Base-by-base conservation (phyloP, 2,888 invertebrate species). In the Xylota sylvarum region DNA sequence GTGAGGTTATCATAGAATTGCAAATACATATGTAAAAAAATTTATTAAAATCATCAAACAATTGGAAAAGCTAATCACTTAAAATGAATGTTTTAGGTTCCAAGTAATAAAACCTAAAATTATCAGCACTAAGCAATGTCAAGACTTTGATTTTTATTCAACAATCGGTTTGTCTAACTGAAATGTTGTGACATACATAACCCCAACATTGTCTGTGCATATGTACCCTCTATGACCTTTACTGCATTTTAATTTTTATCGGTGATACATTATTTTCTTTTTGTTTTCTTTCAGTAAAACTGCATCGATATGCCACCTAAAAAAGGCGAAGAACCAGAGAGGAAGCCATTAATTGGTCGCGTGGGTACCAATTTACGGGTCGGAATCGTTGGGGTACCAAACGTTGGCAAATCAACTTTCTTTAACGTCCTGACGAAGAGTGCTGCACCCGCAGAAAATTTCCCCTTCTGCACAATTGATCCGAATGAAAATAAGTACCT, bases 401-500 rank as follows among this genome's bases (percentile, higher is more conserved):
- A 99, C 94, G 99, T 99, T 86, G 99, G 99, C 85, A 99, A 99
- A 93, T 99, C 99, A 7, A 99, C 99, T 65, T 99, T 99, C 94
- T 99, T 99, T 94, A 99, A 99, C 93, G 98, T 99, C 27, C 93
- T 99, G 88, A 99, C 99, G 35, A 98, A 99, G 93, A 98, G 98
- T 92, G 96, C 97, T 90, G 99, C 98, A 5, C 96, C 98, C 73
- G 99, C 99, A 67, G 99, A 99, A 92, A 99, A 99, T 93, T 99
- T 99, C 92, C 99, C 99, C 0, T 99, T 99, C 94, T 99, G 99
- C 94, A 99, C 99, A 93, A 99, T 99, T 92, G 99, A 99, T 93
- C 99, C 99, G 60, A 99, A 99, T 97, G 99, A 99, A 95, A 99
- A 98, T 98, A 97, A 98, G 98, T 98, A 96, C 95, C 73, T 69